These are phyloP conservation scores for Calliphora vomitoria DNA, from an alignment of 2,888 invertebrate species.

Conservation along the genomic window DNA sequence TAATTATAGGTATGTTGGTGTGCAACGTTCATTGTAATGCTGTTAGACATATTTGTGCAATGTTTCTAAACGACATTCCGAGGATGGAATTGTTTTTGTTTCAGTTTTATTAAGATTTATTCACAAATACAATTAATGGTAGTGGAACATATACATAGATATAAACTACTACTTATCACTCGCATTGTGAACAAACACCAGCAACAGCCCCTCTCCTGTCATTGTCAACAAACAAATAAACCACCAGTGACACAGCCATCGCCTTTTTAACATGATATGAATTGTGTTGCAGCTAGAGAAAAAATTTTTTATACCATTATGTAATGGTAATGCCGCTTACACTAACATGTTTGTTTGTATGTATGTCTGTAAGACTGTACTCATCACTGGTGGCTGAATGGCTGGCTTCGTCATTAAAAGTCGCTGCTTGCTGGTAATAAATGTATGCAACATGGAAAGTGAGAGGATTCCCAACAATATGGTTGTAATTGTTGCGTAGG, in stretches of 20 bases:
- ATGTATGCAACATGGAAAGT: conserved; percentile 77
- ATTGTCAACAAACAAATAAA: conserved; percentile 48
- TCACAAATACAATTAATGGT: conserved; percentile 43
- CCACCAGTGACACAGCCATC: conserved; percentile 62
- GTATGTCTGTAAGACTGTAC: not conserved
- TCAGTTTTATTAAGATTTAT: conserved; percentile 41
- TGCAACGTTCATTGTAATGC: not conserved
- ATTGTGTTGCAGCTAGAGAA: conserved; percentile 45
- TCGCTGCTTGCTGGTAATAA: conserved; percentile 47
- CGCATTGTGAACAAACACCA: not conserved
- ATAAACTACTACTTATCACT: not conserved
- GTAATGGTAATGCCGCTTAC: conserved; percentile 59
- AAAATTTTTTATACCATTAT: conserved; percentile 67
- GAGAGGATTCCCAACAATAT: conserved; percentile 82
- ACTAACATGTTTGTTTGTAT: conserved; percentile 5
- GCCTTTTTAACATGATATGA: conserved; percentile 64
- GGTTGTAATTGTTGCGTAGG: conserved; percentile 60
- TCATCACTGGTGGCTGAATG: conserved; percentile 37
- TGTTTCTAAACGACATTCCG: conserved; percentile 10
- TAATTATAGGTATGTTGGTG: not conserved
- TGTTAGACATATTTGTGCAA: conserved; percentile 24
- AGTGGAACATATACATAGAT: not conserved
- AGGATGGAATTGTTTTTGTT: conserved; percentile 22
- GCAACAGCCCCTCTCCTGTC: conserved; percentile 12
- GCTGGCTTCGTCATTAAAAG: conserved; percentile 60